Conservation (phyloP, 2,888 invertebrate species). For the Mythimna loreyi region DNA sequence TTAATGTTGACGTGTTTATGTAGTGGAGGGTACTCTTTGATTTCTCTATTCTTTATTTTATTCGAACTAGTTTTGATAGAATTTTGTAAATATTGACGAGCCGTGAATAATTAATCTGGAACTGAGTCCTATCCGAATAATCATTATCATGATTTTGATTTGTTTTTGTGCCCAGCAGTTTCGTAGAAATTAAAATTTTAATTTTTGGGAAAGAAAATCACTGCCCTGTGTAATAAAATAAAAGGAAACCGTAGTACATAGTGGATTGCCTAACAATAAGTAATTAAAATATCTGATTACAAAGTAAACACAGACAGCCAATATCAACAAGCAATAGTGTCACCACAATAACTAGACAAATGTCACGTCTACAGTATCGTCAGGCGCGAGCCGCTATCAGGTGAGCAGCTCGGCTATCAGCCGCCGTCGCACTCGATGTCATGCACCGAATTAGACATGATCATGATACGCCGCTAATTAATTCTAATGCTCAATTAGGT, state of each 20-base stretch:
- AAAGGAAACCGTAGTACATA: neutral
- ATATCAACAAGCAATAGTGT: constrained; percentile 20
- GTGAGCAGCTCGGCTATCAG: constrained; percentile 1
- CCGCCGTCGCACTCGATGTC: constrained; percentile 24
- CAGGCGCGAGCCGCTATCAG: constrained; percentile 16
- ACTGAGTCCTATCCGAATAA: neutral
- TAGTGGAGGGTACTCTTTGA: neutral
- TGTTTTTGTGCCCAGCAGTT: neutral
- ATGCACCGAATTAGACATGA: constrained; percentile 41
- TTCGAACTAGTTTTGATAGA: neutral
- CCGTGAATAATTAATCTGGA: neutral
- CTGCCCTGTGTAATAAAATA: neutral
- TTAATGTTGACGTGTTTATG: neutral
- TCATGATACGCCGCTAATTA: constrained; percentile 43
- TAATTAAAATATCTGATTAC: neutral
- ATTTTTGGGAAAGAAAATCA: neutral
- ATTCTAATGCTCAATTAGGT: constrained; percentile 47
- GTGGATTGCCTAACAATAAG: neutral
- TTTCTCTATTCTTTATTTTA: neutral
- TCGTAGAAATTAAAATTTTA: no score
- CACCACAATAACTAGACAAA: constrained; percentile 23
- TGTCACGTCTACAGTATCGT: constrained; percentile 33
- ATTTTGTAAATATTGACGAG: neutral
- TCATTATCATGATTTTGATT: neutral
- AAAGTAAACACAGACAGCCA: neutral